These are phyloP conservation scores for Aethes cnicana DNA, from an alignment of 2,888 invertebrate species.

Conservation along the genomic window DNA sequence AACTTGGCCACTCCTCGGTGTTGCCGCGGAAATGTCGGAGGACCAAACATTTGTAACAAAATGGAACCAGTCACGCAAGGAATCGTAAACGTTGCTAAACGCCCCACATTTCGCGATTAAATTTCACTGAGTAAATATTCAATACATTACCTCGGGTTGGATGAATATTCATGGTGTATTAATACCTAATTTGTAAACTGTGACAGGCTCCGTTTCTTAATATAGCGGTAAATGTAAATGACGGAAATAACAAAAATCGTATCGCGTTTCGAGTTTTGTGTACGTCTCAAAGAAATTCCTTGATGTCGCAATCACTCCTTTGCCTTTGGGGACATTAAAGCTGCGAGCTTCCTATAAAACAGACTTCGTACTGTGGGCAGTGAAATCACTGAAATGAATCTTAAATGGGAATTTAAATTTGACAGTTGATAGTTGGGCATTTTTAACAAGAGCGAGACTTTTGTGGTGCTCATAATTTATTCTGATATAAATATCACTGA, in stretches of 20 bases:
- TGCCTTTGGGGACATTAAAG: slow-evolving; percentile 28
- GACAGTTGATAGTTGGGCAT: too few species aligned
- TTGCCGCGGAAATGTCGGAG: slow-evolving; percentile 50
- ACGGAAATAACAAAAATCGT: slow-evolving; percentile 15
- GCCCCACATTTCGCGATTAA: slow-evolving; percentile 32
- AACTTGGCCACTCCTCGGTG: slow-evolving; percentile 46
- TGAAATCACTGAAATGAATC: too few species aligned
- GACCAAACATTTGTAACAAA: slow-evolving; percentile 49
- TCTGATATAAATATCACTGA: too few species aligned
- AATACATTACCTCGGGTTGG: slow-evolving; percentile 7
- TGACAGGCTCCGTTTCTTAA: slow-evolving; percentile 5
- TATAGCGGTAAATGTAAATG: slow-evolving; percentile 10
- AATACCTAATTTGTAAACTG: slow-evolving; percentile 10
- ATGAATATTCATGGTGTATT: slow-evolving; percentile 24
- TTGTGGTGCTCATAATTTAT: too few species aligned
- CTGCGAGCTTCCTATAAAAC: slow-evolving; percentile 14
- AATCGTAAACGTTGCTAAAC: slow-evolving; percentile 35
- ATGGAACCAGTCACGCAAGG: slow-evolving; percentile 60
- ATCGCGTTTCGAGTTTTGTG: slow-evolving; percentile 12
- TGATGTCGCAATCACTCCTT: slow-evolving; percentile 26
- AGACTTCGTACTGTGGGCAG: background rate
- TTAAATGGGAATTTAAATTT: too few species aligned
- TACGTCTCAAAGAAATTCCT: slow-evolving; percentile 14
- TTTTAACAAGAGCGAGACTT: too few species aligned
- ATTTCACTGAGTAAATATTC: slow-evolving; percentile 28